Base-by-base conservation (phyloP, 2,113 vertebrate species). In the Ctenomys sociabilis region DNA sequence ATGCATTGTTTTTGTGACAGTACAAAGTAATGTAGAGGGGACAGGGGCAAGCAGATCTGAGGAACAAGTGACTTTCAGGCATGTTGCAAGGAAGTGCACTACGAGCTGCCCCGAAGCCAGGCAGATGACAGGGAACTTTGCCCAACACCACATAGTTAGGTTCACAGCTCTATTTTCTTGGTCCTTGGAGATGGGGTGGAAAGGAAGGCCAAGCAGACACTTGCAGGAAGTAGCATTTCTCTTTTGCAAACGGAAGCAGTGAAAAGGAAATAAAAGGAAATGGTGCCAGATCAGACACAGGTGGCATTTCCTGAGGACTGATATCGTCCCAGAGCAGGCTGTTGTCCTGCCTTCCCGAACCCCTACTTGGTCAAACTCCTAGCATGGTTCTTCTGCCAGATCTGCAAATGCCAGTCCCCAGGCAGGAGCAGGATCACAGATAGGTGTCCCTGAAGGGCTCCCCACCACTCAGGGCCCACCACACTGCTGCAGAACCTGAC, bases 271-370 rank as follows among this genome's bases (percentile, higher is more conserved):
- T 1, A 28, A 17, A 59, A 43, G 57, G 37, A 68, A 63, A 19
- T 1, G 32, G 37, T 24, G 11, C 14, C 21, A 77, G 43, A 6
- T 35, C 13, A 49, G 22, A 68, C 2, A 4, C 11, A 3, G 26
- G 26, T 5, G 5, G 0, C 35, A 4, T 37, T 45, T 49, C 43
- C 70, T 30, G 4, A 80, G 64, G 7, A 21, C 26, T 49, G n/a
- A n/a, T n/a, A n/a, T n/a, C 37, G 21, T 9, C 61, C 11, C 24
- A 12, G 26, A 7, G 28, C 3, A 54, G 1, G 0, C 10, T 26
- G 49, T 45, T 14, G 5, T 17, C 17, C 59, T 40, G 43, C 35
- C 12, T 64, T 49, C 35, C 13, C 1, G 21, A 17, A 22, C 5
- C 17, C 26, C 26, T 21, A 0, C 40, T 37, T 0, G 49, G 63